phyloP scores from a whole-genome alignment of 2,113 vertebrate species.

The Elanoides forficatus region DNA sequence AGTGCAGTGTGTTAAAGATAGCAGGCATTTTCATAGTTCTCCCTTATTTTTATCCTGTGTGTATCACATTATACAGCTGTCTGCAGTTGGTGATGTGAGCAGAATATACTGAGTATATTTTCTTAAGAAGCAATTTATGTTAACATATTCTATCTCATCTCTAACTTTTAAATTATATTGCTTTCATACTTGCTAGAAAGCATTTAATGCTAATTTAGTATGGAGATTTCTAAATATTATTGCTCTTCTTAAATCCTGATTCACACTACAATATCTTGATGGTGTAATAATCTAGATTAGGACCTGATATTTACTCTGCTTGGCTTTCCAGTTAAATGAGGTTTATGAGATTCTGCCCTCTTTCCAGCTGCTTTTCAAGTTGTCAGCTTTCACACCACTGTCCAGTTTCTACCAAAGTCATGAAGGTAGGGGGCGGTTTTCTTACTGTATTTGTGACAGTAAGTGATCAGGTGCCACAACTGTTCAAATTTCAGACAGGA shows the following conservation, averaged over 20 bases:
- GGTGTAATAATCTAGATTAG: background rate
- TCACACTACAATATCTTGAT: background rate
- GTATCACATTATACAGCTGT: background rate
- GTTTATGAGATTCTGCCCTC: background rate
- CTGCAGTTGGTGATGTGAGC: background rate
- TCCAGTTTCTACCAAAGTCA: background rate
- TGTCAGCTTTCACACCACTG: background rate
- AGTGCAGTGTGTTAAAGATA: background rate
- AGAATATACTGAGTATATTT: background rate
- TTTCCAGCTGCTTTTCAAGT: background rate
- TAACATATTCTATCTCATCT: background rate
- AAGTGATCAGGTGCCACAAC: background rate
- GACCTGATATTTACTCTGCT: background rate
- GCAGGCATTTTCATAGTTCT: background rate
- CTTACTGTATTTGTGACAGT: background rate
- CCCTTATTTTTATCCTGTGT: background rate
- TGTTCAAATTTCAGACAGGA: background rate
- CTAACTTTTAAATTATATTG: background rate
- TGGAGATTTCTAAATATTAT: background rate
- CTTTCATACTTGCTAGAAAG: background rate
- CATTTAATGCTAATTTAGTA: background rate
- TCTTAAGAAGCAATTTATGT: background rate
- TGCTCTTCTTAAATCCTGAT: background rate
- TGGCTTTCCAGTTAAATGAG: background rate
- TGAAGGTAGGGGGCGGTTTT: background rate